Conservation (phyloP, 1,140 invertebrate species). For the Caerostris extrusa region DNA sequence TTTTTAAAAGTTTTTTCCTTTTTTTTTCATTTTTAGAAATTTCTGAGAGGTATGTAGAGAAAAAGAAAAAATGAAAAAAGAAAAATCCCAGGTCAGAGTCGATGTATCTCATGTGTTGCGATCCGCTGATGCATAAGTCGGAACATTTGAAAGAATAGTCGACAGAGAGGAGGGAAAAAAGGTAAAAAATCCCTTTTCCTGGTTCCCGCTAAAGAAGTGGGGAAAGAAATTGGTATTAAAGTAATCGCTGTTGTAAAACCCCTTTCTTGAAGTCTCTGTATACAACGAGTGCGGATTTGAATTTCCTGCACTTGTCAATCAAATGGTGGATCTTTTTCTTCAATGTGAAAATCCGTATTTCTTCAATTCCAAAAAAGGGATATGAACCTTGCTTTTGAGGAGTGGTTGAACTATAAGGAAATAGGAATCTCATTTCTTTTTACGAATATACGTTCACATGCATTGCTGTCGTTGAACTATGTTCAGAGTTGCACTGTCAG, state of each 20-base stretch:
- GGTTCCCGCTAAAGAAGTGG: not conserved
- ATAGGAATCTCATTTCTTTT: no score
- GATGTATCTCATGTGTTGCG: not conserved
- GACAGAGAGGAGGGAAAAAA: not conserved
- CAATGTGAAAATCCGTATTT: not conserved
- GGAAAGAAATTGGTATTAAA: not conserved
- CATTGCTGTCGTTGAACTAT: no score
- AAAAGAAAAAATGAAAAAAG: no score
- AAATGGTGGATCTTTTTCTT: not conserved
- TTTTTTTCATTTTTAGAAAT: no score
- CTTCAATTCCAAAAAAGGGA: not conserved
- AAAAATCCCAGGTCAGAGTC: not conserved
- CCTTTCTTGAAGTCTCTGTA: not conserved
- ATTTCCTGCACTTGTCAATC: not conserved
- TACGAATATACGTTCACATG: no score
- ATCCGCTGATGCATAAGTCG: slow-evolving; percentile 6
- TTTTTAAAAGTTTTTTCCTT: slow-evolving; percentile 54
- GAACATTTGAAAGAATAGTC: not conserved
- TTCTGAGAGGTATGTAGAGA: not conserved
- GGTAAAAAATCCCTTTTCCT: not conserved
- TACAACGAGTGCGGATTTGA: not conserved
- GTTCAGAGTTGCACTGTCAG: no score
- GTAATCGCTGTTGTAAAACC: not conserved
- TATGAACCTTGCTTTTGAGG: not conserved
- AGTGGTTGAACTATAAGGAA: no score